Percentiles rank a stretch among this genome's conserved stretches.
phyloP scores from a whole-genome alignment of 2,797 vertebrate species.

The Galaxias olidus region DNA sequence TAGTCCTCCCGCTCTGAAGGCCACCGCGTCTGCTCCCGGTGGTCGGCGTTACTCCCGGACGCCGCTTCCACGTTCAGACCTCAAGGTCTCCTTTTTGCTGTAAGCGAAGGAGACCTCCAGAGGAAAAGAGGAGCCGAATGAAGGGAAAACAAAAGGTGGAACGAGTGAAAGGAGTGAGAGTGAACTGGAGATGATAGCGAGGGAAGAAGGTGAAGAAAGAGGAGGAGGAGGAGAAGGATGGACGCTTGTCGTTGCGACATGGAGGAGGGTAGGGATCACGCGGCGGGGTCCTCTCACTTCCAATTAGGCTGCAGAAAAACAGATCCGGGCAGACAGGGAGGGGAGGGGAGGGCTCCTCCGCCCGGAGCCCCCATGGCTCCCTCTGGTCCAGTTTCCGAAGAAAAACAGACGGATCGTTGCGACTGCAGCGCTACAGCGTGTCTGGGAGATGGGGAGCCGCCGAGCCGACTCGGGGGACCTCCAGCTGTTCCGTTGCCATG shows the following conservation, averaged over 20 bases:
- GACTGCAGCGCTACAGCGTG: conserved; percentile 37
- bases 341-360: conserved; percentile 51
- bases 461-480: conserved; percentile 53
- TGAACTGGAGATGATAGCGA: conserved; percentile 15
- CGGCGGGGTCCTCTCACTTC: conserved; percentile 59
- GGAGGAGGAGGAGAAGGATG: conserved; percentile 23
- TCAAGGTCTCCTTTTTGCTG: too few relatives aligned
- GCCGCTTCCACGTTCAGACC: too few relatives aligned
- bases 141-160: not conserved
- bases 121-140: not conserved
- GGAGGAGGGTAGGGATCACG: conserved; percentile 19
- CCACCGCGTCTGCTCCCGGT: too few relatives aligned
- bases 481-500: conserved; percentile 55
- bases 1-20: too few relatives aligned
- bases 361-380: conserved; percentile 67
- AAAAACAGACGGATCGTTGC: conserved; percentile 63
- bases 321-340: conserved; percentile 49
- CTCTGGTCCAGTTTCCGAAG: conserved; percentile 68
- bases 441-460: conserved; percentile 42
- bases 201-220: conserved; percentile 30
- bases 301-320: conserved; percentile 71
- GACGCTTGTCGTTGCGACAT: conserved; percentile 57
- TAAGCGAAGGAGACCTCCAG: not conserved
- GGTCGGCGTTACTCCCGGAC: too few relatives aligned
- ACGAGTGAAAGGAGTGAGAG: conserved; percentile 9